Evolutionary conservation across 2,888 invertebrate genomes (phyloP), one percentile per base, ranked within the genome.

Genomic region (Scrobipalpa costella): DNA sequence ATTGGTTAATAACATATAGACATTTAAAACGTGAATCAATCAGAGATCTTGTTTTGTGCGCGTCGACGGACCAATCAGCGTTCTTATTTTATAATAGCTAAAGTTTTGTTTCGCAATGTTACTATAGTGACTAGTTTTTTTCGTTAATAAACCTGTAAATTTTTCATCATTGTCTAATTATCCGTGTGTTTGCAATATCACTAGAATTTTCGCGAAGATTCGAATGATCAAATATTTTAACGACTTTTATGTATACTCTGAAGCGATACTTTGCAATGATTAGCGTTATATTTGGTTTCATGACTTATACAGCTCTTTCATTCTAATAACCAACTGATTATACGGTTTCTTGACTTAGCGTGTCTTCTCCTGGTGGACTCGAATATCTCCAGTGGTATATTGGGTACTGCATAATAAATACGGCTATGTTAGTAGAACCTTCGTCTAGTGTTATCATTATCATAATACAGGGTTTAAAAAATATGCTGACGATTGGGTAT

Each of bases 341-440:
- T 92, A 83, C 91, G 90, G 85, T 92, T 90, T 84, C 92, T 92
- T 86, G 92, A 91, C 81, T 92, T 92, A 79, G 87, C 89, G 80
- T 92, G 91, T 83, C 90, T 84, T 83, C 92, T 89, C 86, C 91
- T 83, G 78, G 91, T 88, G 66, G 92, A 91, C 92, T 92, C 92
- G 89, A 91, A 88, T 83, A 92, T 84, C 89, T 92, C 92, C 92
- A 91, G 90, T 75, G 92, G 91, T 79, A 92, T 92, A 92, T 92
- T 92, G 88, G 92, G 92, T 91, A 92, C 92, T 92, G 92, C 83
- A 86, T 88, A 88, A 90, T 89, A 90, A 90, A 89, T 86, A 89
- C 84, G 83, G 83, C 83, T 81, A 82, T 86, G 90, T 91, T 91
- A 90, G 90, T 90, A 81, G 77, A 79, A 76, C 78, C 73, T 75